Evolutionary conservation across 2,113 vertebrate genomes (phyloP).

Genomic region (Crotalus helleri): DNA sequence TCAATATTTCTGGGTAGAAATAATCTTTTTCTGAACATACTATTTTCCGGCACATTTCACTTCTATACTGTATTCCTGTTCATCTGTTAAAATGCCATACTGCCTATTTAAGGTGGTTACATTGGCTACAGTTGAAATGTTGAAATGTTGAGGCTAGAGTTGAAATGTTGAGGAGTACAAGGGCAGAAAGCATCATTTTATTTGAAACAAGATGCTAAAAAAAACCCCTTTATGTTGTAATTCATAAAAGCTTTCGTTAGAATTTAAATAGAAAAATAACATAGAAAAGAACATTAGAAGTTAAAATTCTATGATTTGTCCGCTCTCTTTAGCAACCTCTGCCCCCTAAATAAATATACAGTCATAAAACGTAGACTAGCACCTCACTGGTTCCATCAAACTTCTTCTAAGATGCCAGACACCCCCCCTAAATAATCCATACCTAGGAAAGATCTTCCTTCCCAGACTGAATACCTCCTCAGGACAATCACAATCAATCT

Average conservation of each 20-base stretch:
- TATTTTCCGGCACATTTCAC: slow-evolving; percentile 53
- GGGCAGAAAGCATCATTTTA: slow-evolving; percentile 30
- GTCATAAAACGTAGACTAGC: too few species aligned
- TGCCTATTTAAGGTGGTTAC: slow-evolving; percentile 55
- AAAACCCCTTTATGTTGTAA: slow-evolving; percentile 9
- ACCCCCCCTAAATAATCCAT: too few species aligned
- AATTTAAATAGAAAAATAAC: too few species aligned
- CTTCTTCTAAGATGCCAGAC: too few species aligned
- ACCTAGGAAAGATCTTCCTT: too few species aligned
- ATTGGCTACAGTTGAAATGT: slow-evolving; percentile 46
- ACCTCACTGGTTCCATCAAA: too few species aligned
- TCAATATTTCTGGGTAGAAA: slow-evolving; percentile 49
- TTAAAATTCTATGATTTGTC: too few species aligned
- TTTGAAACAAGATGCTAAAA: slow-evolving; percentile 12
- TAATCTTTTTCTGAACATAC: slow-evolving; percentile 35
- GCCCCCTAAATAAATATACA: too few species aligned
- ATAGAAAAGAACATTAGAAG: too few species aligned
- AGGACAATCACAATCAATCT: too few species aligned
- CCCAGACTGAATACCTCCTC: too few species aligned
- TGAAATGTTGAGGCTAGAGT: slow-evolving; percentile 41
- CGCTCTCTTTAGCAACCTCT: too few species aligned
- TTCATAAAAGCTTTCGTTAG: not conserved
- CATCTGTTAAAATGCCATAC: slow-evolving; percentile 67
- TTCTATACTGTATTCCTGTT: slow-evolving; percentile 43
- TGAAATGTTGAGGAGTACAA: slow-evolving; percentile 42